A percentile compares a stretch with the other conserved stretches of the same genome.
These are phyloP conservation scores for Latrodectus hesperus DNA, from an alignment of 2,888 invertebrate genomes.

Conservation along the genomic window DNA sequence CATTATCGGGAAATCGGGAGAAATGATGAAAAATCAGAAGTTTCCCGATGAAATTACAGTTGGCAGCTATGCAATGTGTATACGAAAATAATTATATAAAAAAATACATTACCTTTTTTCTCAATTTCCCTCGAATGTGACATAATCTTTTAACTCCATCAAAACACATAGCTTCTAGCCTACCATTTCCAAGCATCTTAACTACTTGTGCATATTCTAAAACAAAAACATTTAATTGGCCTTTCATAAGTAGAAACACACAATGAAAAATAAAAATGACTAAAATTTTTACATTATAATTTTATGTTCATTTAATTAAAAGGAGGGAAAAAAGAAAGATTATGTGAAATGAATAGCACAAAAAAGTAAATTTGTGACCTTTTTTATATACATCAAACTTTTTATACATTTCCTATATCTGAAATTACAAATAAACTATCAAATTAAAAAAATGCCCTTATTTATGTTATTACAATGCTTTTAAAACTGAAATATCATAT, in stretches of 20 bases:
- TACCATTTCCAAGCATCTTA: slow-evolving; percentile 99
- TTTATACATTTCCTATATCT: no score
- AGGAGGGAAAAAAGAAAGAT: no score
- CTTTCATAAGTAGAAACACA: not conserved
- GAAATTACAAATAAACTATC: no score
- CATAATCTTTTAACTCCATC: slow-evolving; percentile 98
- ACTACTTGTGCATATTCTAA: slow-evolving; percentile 99
- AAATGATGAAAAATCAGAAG: no score
- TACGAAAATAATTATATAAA: no score
- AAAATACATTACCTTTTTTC: slow-evolving; percentile 84
- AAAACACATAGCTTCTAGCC: slow-evolving; percentile 99
- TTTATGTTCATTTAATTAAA: not conserved
- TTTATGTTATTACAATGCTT: not conserved
- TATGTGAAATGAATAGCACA: no score
- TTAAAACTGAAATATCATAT: not conserved
- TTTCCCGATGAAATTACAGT: no score
- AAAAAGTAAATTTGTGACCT: no score
- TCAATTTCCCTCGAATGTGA: slow-evolving; percentile 95
- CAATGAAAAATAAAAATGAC: not conserved
- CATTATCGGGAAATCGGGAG: no score
- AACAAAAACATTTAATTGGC: slow-evolving; percentile 76
- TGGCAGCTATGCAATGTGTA: no score
- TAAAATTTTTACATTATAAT: not conserved
- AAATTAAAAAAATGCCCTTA: no score
- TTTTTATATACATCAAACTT: no score